Conservation (phyloP, 2,797 vertebrate species). For the Thripadectes ignobilis region DNA sequence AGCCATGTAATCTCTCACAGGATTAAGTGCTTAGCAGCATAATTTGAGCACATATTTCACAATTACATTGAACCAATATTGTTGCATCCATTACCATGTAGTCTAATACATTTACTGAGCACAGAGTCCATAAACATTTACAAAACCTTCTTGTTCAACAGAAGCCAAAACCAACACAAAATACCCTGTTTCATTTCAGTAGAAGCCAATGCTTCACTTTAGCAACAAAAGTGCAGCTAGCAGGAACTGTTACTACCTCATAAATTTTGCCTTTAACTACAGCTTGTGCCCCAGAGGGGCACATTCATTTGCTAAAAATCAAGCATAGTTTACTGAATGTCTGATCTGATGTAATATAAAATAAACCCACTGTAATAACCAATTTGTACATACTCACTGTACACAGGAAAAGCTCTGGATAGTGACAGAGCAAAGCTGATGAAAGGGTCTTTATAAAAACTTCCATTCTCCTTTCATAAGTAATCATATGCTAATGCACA, state of each 20-base stretch:
- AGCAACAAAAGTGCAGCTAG: conserved; percentile 24
- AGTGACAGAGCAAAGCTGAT: not conserved
- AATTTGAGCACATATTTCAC: conserved; percentile 53
- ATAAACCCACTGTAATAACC: not conserved
- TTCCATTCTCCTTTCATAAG: conserved; percentile 11
- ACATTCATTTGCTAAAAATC: conserved; percentile 15
- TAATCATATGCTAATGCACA: not conserved
- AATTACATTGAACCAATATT: conserved; percentile 36
- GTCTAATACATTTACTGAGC: conserved; percentile 42
- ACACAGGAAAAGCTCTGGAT: conserved; percentile 8
- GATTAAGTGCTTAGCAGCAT: conserved; percentile 37
- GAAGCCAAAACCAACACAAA: conserved; percentile 49
- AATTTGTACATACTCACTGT: not conserved
- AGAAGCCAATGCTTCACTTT: conserved; percentile 49
- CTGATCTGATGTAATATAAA: conserved; percentile 10
- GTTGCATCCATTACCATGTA: conserved; percentile 31
- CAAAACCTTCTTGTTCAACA: conserved; percentile 47
- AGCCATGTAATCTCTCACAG: conserved; percentile 2
- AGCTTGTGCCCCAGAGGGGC: not conserved
- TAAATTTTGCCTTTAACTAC: conserved; percentile 37
- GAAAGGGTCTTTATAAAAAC: not conserved
- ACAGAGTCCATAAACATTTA: conserved; percentile 47
- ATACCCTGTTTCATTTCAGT: conserved; percentile 26
- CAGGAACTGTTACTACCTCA: conserved; percentile 16
- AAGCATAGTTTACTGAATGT: conserved; percentile 2